Conservation (phyloP, 2,888 invertebrate genomes). For the Epiblema foenella region DNA sequence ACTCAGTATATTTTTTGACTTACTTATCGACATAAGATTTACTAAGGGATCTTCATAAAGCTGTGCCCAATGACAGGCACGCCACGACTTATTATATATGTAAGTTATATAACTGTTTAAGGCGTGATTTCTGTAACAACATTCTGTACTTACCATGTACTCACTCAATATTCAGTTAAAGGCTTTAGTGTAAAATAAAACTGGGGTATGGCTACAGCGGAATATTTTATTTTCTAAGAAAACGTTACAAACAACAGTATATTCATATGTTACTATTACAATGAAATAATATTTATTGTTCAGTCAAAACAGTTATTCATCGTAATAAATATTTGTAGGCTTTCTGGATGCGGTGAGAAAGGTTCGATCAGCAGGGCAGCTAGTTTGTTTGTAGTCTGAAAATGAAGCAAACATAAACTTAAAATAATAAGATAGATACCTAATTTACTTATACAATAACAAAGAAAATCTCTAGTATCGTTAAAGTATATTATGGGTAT, state of each 20-base stretch:
- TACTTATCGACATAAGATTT: too few species aligned
- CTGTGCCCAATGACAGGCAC: too few species aligned
- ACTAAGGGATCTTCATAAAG: too few species aligned
- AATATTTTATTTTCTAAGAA: conserved; percentile 2
- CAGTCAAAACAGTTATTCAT: conserved; percentile 60
- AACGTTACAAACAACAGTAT: background rate
- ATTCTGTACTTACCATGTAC: too few species aligned
- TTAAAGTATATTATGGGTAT: too few species aligned
- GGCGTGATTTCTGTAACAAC: too few species aligned
- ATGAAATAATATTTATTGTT: background rate
- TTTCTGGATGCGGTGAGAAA: conserved; percentile 73
- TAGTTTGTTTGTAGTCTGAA: conserved; percentile 78
- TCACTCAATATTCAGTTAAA: background rate
- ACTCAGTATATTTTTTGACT: too few species aligned
- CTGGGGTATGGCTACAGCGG: background rate
- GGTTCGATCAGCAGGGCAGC: conserved; percentile 75
- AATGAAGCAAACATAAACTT: conserved; percentile 43
- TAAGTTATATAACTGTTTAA: too few species aligned
- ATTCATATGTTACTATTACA: background rate
- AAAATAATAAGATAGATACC: too few species aligned
- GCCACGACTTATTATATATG: too few species aligned
- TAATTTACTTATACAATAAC: too few species aligned
- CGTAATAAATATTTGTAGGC: conserved; percentile 74
- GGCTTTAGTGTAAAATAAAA: background rate
- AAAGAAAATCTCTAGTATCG: too few species aligned